A percentile compares a stretch with the other conserved stretches of the same genome.
phyloP scores from a whole-genome alignment of 92 coral and sea anemone species.

The Palythoa grandis region DNA sequence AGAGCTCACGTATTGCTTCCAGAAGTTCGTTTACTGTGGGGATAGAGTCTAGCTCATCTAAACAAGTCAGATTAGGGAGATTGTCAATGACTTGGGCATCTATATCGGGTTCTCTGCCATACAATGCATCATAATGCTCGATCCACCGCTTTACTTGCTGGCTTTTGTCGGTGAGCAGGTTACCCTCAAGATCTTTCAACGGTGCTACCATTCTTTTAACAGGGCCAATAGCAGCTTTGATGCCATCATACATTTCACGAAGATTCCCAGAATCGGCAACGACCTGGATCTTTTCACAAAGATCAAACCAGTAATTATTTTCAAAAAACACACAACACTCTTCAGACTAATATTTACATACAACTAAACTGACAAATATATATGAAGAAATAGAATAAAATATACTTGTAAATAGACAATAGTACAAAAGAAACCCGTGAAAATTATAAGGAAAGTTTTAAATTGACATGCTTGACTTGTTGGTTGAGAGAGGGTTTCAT shows the following conservation, averaged over 20 bases:
- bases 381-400: no score
- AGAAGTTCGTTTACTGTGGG: background rate
- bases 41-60: background rate
- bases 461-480: no score
- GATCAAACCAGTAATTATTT: no score
- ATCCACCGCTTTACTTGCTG: background rate
- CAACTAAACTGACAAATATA: no score
- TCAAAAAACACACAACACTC: no score
- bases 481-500: no score
- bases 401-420: no score
- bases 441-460: no score
- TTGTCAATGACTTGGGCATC: background rate
- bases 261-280: constrained; percentile 21
- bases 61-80: background rate
- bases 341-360: no score
- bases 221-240: background rate
- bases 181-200: background rate
- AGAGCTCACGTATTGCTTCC: constrained; percentile 10
- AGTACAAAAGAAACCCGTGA: no score
- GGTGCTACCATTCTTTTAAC: constrained; percentile 4
- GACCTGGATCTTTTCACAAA: constrained; percentile 4
- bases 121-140: background rate
- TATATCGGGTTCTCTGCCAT: constrained; percentile 4
- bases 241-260: constrained; percentile 13
- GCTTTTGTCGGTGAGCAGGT: background rate